Conservation (phyloP, 2,797 vertebrate species). For the Anabas testudineus region DNA sequence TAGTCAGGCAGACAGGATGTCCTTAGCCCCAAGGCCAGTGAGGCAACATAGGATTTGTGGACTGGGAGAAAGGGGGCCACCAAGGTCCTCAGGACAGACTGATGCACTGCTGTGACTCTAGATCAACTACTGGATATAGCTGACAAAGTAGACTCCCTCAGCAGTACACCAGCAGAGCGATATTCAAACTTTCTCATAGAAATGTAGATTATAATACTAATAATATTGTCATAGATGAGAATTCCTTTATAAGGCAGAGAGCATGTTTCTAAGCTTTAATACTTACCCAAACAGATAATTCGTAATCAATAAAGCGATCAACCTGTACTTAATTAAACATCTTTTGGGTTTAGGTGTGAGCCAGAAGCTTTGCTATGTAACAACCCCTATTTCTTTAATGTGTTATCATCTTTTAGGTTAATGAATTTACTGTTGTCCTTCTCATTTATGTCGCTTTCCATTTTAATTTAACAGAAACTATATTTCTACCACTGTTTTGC, state of each 20-base stretch:
- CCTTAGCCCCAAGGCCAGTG: conserved; percentile 65
- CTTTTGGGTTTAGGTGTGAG: conserved; percentile 35
- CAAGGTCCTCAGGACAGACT: conserved; percentile 59
- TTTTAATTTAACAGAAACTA: conserved; percentile 8
- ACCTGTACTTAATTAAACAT: conserved; percentile 37
- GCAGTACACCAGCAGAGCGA: conserved; percentile 46
- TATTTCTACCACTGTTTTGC: not conserved
- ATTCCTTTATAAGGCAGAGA: not conserved
- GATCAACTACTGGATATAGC: conserved; percentile 44
- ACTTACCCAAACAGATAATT: conserved; percentile 27
- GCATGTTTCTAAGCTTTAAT: conserved; percentile 15
- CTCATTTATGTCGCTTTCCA: not conserved
- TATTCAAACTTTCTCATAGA: conserved; percentile 38
- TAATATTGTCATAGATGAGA: no score
- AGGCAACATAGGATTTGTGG: conserved; percentile 70
- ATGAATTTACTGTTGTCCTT: not conserved
- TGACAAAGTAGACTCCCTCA: conserved; percentile 60
- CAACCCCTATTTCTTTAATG: not conserved
- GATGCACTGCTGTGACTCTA: conserved; percentile 42
- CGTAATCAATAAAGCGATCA: conserved; percentile 1
- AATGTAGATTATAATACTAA: conserved; percentile 1
- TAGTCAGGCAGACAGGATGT: conserved; percentile 71
- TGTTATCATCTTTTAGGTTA: not conserved
- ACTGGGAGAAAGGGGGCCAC: conserved; percentile 68
- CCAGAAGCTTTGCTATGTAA: conserved; percentile 9